These are phyloP conservation scores for Volucella bombylans DNA, from an alignment of 2,888 invertebrate genomes.

Conservation along the genomic window DNA sequence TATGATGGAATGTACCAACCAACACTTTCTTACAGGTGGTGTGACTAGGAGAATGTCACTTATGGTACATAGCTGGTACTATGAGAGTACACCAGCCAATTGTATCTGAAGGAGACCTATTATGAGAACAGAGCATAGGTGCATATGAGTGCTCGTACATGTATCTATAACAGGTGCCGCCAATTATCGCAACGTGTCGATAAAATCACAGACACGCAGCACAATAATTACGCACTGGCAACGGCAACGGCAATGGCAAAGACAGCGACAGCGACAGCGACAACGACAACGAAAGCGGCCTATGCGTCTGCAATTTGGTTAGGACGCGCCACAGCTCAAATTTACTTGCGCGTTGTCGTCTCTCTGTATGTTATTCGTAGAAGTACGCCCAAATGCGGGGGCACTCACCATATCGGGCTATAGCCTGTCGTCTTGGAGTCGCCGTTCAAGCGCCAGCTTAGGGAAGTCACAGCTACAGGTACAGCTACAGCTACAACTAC, in stretches of 20 bases:
- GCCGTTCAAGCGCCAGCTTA: slow-evolving; percentile 53
- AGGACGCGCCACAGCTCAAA: slow-evolving; percentile 34
- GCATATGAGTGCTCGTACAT: not conserved
- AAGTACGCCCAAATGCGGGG: slow-evolving; percentile 55
- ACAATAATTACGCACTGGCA: slow-evolving; percentile 56
- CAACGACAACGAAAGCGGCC: slow-evolving; percentile 2
- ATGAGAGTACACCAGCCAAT: too few relatives aligned
- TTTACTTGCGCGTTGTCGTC: not conserved
- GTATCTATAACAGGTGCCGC: slow-evolving; percentile 48
- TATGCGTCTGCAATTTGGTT: slow-evolving; percentile 37
- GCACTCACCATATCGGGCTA: slow-evolving; percentile 7
- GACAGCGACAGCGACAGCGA: not conserved
- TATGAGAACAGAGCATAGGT: too few relatives aligned
- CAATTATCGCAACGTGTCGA: slow-evolving; percentile 65
- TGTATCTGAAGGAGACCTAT: too few relatives aligned
- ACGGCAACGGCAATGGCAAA: not conserved
- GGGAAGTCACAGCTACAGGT: slow-evolving; percentile 60
- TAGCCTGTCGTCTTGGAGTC: slow-evolving; percentile 63
- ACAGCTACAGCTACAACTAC: slow-evolving; percentile 38
- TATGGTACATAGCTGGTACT: too few relatives aligned
- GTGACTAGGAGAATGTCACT: too few relatives aligned
- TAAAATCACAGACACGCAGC: slow-evolving; percentile 65
- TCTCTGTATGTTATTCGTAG: not conserved
- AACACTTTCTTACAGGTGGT: too few relatives aligned
- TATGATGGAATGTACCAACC: too few relatives aligned